Percentiles rank a stretch among this genome's conserved stretches.
phyloP scores from a whole-genome alignment of 2,888 invertebrate species.

The Anthrax anthrax region DNA sequence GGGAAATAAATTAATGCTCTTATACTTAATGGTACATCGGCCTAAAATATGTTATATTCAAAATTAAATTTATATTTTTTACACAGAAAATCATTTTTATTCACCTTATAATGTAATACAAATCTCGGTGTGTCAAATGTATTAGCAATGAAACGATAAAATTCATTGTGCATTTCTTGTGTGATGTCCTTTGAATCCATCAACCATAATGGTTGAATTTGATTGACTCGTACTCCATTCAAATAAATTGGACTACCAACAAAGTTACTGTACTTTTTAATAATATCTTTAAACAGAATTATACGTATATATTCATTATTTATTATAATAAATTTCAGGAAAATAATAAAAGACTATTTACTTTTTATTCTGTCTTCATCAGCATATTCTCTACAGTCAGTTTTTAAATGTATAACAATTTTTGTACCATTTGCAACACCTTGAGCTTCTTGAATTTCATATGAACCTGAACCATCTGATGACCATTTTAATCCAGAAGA shows the following conservation, averaged over 20 bases:
- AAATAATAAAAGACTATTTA: constrained; percentile 17
- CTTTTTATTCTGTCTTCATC: constrained; percentile 72
- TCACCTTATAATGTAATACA: constrained; percentile 69
- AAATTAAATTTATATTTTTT: neutral
- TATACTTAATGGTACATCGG: constrained; percentile 70
- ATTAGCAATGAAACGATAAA: constrained; percentile 79
- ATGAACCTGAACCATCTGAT: constrained; percentile 81
- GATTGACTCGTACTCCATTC: constrained; percentile 79
- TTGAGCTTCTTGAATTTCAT: constrained; percentile 76
- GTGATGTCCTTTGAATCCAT: constrained; percentile 80
- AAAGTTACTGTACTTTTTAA: constrained; percentile 95
- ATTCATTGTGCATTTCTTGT: constrained; percentile 76
- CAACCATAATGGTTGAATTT: constrained; percentile 86
- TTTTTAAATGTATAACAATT: constrained; percentile 78
- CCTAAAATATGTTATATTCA: constrained; percentile 12
- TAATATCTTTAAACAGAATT: constrained; percentile 46
- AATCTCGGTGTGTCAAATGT: constrained; percentile 80
- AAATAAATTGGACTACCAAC: constrained; percentile 85
- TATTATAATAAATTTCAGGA: constrained; percentile 1
- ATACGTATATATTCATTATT: no score
- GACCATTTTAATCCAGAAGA: constrained; percentile 71
- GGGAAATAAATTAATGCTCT: constrained; percentile 86
- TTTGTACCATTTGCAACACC: constrained; percentile 81
- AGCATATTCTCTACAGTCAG: constrained; percentile 76
- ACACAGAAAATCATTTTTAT: neutral